Evolutionary conservation across 2,888 invertebrate species (phyloP).

Genomic region (Meiosimyza platycephala): DNA sequence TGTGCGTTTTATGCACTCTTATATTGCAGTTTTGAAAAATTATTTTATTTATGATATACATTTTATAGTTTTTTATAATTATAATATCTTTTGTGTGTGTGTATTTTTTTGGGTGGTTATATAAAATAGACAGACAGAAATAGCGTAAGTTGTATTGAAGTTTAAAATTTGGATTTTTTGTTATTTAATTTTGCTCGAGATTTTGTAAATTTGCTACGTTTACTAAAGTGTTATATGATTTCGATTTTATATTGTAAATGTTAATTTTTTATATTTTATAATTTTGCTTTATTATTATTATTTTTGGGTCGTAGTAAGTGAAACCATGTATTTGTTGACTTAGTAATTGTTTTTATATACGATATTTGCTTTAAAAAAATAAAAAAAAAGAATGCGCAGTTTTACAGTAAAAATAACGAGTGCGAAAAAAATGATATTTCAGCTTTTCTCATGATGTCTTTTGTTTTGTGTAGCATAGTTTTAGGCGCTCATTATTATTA

Average conservation of each 20-base stretch:
- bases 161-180: conserved; percentile 5
- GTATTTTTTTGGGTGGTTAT: conserved; percentile 12
- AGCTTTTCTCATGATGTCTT: no score
- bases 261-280: background rate
- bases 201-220: conserved; percentile 9
- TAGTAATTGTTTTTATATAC: background rate
- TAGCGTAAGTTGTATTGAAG: background rate
- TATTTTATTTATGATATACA: no score
- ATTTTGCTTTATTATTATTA: conserved; percentile 22
- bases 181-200: conserved; percentile 18
- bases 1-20: no score
- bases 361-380: background rate
- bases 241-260: background rate
- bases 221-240: background rate
- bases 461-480: no score
- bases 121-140: background rate
- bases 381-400: background rate
- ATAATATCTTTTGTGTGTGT: background rate
- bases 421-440: background rate
- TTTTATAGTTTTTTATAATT: conserved; percentile 27
- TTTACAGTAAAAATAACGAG: background rate
- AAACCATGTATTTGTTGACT: conserved; percentile 39
- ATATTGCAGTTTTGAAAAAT: no score
- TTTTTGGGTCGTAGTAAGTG: conserved; percentile 49
- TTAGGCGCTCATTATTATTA: no score